Conservation (phyloP, 2,797 vertebrate species). For the Darevskia nairensis region DNA sequence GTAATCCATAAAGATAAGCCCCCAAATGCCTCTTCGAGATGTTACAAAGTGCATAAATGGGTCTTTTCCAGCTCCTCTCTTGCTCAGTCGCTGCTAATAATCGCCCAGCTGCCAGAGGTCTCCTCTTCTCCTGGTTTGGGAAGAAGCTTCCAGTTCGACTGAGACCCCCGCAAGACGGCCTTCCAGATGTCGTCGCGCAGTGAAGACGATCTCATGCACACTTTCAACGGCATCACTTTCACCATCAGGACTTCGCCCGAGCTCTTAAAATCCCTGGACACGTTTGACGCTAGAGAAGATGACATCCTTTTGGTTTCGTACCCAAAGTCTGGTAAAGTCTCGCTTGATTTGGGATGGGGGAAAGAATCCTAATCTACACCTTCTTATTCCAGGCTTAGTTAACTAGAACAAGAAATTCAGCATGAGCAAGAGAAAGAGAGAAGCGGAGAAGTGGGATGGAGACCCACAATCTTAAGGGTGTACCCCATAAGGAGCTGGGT, state of each 20-base stretch:
- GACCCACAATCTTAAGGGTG: neutral
- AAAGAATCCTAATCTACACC: neutral
- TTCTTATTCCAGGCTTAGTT: conserved; percentile 9
- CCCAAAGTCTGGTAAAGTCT: conserved; percentile 79
- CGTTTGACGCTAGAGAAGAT: conserved; percentile 78
- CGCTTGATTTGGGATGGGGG: neutral
- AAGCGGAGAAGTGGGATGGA: too few species aligned
- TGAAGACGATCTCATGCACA: conserved; percentile 66
- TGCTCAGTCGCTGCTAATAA: conserved; percentile 16
- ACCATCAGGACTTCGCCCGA: conserved; percentile 74
- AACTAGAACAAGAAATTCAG: conserved; percentile 12
- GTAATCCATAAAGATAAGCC: conserved; percentile 57
- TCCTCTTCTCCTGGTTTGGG: conserved; percentile 17
- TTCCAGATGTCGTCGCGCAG: conserved; percentile 67
- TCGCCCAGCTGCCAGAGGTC: conserved; percentile 49
- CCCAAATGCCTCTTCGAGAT: conserved; percentile 29
- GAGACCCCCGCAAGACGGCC: conserved; percentile 30
- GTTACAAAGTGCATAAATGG: conserved; percentile 63
- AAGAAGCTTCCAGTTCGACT: conserved; percentile 49
- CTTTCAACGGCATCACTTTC: conserved; percentile 77
- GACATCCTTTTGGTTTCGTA: conserved; percentile 82
- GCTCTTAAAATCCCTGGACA: conserved; percentile 73
- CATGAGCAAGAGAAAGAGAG: neutral
- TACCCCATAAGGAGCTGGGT: too few species aligned
- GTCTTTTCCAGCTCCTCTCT: conserved; percentile 18